Base-by-base conservation (phyloP, 2,888 invertebrate genomes). In the Cheiracanthium punctorium region DNA sequence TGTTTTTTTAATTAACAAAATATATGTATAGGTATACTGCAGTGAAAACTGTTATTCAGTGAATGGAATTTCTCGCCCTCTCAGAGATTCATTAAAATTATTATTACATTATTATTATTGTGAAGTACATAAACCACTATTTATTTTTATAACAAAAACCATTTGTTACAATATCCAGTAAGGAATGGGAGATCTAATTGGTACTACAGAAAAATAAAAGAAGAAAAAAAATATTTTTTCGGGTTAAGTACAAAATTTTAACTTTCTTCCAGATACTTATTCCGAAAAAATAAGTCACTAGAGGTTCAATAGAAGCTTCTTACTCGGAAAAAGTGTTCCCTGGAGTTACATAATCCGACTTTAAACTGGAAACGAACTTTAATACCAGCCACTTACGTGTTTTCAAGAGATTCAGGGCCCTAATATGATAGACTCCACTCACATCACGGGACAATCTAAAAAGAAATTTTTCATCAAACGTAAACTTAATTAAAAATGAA, bases 401-500 rank as follows among this genome's bases (percentile, higher is more conserved):
- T 58, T 58, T 58, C 58, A 58, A 58, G 58, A 58, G 24, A 1
- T 48, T 58, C 58, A 4, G 12, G 20, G 4, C 14, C 58, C 58
- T 58, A 58, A 58, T 58, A 24, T 24, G 58, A 58, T 58, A 24
- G 20, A 24, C 58, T 20, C 58, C 24, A 58, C 58, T 58, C 58
- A 58, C 58, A 58, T 58, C 58, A 58, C 20, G 24, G 5, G 58
- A 58, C 58, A 58, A 58, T 58, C 58, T 58, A 58, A 58, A 58
- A 58, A 58, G 58, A 67, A 67, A 67, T 67, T 67, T 67, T 67
- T 32, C 67, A 67, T 32, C 67, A 30, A 67, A 30, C 32, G 67
- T 32, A 67, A 71, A 71, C 37, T 70, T 48, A 79, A 71, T 74
- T 32, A 74, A 81, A 69, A 74, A 73, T 58, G 67, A 77, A 48